Evolutionary conservation across 2,797 vertebrate species (phyloP), one percentile per base, ranked within the genome.

Genomic region (Phrynocephalus forsythii): DNA sequence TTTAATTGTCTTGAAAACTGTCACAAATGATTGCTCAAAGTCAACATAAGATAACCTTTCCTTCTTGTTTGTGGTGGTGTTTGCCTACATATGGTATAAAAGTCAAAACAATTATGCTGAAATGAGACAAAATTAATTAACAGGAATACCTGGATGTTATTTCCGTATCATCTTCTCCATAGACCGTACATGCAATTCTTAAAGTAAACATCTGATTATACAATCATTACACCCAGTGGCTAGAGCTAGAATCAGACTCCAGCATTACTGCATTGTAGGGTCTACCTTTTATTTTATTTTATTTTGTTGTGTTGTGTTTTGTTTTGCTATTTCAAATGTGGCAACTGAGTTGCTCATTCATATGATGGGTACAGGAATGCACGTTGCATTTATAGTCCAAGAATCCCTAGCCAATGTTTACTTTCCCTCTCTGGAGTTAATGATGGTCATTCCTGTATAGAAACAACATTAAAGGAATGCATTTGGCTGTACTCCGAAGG

Each of bases 11-110:
- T 33, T 22, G 66, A 50, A 75, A 79, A 86, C 90, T 90, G 78
- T 73, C 6, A 71, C 63, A 63, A 50, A 87, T 84, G 26, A 84
- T 84, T 33, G 89, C n/a, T 86, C 85, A 63, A 85, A 85, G 2
- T 16, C 44, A 6, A 10, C 0, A 0, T 69, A 79, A 82, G 20
- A 6, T 66, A 73, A 73, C 38, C 26, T n/a, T 80, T 86, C 71
- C 18, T 33, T 72, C 26, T 28, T 79, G 50, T 79, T 79, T 48
- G 22, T 22, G 44, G 44, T 76, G 33, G 8, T 75, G 33, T 28
- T 56, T 48, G 52, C 24, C 30, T 50, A 52, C 60, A 66, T 28
- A 80, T 68, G 60, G 77, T 56, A 50, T 38, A 33, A 56, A 86
- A 82, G 24, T 75, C 48, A 66, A 88, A 83, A 75, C 63, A 18